phyloP scores from a whole-genome alignment of 2,888 invertebrate species.

The Lampropteryx suffumata region DNA sequence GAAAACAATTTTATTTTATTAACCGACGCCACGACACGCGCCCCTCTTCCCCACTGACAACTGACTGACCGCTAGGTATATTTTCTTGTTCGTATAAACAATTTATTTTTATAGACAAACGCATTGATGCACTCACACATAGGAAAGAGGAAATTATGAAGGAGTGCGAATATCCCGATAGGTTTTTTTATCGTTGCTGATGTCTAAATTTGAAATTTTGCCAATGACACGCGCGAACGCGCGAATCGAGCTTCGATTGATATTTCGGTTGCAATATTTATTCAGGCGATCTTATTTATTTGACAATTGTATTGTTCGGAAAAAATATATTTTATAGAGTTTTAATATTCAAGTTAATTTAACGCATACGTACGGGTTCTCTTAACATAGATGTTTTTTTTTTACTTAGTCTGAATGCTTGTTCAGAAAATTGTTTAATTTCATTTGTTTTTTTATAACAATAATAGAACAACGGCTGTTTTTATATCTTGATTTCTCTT shows the following conservation, averaged over 20 bases:
- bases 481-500: constrained; percentile 50
- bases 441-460: no score
- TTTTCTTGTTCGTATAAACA: constrained; percentile 69
- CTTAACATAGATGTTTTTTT: no score
- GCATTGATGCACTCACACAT: constrained; percentile 56
- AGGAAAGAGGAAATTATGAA: constrained; percentile 35
- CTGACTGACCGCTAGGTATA: constrained; percentile 71
- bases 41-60: constrained; percentile 70
- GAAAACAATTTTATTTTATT: constrained; percentile 59
- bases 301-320: not conserved
- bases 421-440: no score
- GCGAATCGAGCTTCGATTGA: constrained; percentile 24
- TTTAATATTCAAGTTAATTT: no score
- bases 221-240: constrained; percentile 42
- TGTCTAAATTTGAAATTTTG: constrained; percentile 54
- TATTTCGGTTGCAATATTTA: constrained; percentile 21
- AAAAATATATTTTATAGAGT: no score
- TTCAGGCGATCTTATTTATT: not conserved
- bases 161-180: constrained; percentile 36
- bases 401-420: no score
- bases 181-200: constrained; percentile 40
- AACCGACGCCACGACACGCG: constrained; percentile 54
- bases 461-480: not conserved
- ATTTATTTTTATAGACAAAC: constrained; percentile 75
- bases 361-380: no score